Evolutionary conservation across 2,797 vertebrate species (phyloP).

Genomic region (Prionace glauca): DNA sequence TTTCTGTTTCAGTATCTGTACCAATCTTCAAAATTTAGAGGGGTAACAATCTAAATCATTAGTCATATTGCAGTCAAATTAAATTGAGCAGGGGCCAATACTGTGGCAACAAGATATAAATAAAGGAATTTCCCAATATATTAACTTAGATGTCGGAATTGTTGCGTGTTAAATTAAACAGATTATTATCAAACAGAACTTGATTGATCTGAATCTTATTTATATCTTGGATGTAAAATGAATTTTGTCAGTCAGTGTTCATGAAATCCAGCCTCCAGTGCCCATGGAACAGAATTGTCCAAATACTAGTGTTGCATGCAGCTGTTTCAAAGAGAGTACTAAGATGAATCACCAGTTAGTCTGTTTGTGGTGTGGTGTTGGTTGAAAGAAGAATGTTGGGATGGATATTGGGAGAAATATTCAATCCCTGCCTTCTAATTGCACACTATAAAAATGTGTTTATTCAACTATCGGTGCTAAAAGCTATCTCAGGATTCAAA

Average conservation of each 20-base stretch:
- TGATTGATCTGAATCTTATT: too few species aligned
- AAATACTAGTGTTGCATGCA: neutral
- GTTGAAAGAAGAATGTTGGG: neutral
- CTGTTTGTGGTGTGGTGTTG: neutral
- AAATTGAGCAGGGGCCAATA: neutral
- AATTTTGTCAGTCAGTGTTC: neutral
- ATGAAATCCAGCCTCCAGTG: neutral
- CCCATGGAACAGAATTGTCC: neutral
- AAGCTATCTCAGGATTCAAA: neutral
- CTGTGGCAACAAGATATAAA: neutral
- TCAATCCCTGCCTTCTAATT: constrained; percentile 4
- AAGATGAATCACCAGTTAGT: neutral
- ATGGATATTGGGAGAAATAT: neutral
- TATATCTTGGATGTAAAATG: neutral
- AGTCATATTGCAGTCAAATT: neutral
- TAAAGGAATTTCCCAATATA: neutral
- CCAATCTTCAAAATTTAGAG: neutral
- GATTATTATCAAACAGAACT: too few species aligned
- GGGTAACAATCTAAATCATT: neutral
- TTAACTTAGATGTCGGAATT: neutral
- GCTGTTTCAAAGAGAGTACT: neutral
- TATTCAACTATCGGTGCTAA: neutral
- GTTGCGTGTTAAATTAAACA: too few species aligned
- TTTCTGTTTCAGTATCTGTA: neutral
- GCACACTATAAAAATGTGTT: neutral